A percentile compares a stretch with the other conserved stretches of the same genome.
phyloP scores from a whole-genome alignment of 2,797 vertebrate species.

The Meda fulgida region DNA sequence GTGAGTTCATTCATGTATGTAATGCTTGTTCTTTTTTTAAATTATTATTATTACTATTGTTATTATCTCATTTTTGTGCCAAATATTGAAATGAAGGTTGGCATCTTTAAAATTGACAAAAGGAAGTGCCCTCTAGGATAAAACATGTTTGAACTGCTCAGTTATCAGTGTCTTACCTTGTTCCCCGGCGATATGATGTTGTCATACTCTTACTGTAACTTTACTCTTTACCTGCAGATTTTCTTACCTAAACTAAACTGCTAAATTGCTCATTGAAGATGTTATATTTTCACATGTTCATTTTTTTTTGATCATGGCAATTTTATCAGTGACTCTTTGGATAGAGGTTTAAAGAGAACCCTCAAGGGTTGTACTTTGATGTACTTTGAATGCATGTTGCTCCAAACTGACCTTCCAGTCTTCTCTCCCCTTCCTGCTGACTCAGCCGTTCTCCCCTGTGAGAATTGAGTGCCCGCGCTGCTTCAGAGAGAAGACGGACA shows the following conservation, averaged over 20 bases:
- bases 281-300: constrained; percentile 79
- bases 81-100: constrained; percentile 67
- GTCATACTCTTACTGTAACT: constrained; percentile 58
- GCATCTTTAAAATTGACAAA: constrained; percentile 55
- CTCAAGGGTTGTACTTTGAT: constrained; percentile 29
- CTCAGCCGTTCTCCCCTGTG: constrained; percentile 8
- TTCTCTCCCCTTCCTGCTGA: constrained; percentile 37
- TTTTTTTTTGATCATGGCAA: constrained; percentile 68
- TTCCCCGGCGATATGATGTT: constrained; percentile 57
- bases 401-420: constrained; percentile 40
- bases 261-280: constrained; percentile 64
- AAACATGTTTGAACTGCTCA: constrained; percentile 64
- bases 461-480: constrained; percentile 43
- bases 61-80: constrained; percentile 71
- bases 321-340: constrained; percentile 69
- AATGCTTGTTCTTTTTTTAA: constrained; percentile 42
- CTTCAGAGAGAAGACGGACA: constrained; percentile 39
- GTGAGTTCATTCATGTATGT: constrained; percentile 63
- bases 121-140: constrained; percentile 71
- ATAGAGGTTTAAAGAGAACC: constrained; percentile 61
- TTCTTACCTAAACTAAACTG: constrained; percentile 59
- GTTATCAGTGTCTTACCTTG: constrained; percentile 59
- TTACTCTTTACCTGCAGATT: constrained; percentile 40
- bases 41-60: constrained; percentile 63
- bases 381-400: constrained; percentile 52